A percentile compares a stretch with the other conserved stretches of the same genome.
Evolutionary conservation across 2,888 invertebrate species (phyloP).

Genomic region (Cheilosia vernalis): DNA sequence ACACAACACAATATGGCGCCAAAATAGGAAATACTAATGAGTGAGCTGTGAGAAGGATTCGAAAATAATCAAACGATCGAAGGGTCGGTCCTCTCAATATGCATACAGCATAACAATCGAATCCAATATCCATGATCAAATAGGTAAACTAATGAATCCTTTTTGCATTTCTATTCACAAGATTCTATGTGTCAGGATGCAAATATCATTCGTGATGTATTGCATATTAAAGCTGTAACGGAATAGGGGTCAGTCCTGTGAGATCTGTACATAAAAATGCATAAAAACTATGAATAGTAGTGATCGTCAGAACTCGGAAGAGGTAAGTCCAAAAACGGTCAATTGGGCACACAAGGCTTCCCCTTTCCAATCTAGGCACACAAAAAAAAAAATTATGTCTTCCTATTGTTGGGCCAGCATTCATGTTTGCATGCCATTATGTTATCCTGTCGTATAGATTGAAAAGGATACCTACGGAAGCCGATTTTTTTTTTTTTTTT

Average conservation of each 20-base stretch:
- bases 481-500: conserved; percentile 41
- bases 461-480: conserved; percentile 66
- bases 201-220: conserved; percentile 49
- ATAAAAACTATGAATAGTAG: conserved; percentile 5
- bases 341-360: conserved; percentile 46
- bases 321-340: conserved; percentile 43
- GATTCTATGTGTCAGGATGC: conserved; percentile 50
- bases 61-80: conserved; percentile 16
- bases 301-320: background rate
- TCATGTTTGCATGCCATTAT: conserved; percentile 58
- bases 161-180: conserved; percentile 40
- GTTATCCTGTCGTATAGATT: conserved; percentile 35
- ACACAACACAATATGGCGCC: conserved; percentile 25
- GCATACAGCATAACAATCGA: conserved; percentile 19
- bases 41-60: background rate
- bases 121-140: conserved; percentile 13
- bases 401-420: conserved; percentile 33
- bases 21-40: conserved; percentile 6
- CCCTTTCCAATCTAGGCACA: conserved; percentile 15
- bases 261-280: background rate
- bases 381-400: conserved; percentile 3
- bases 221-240: conserved; percentile 21
- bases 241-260: conserved; percentile 44
- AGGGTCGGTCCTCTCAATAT: conserved; percentile 15
- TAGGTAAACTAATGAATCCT: conserved; percentile 50